These are phyloP conservation scores for Urechis unicinctus DNA, from an alignment of 2,888 invertebrate species.

Conservation along the genomic window DNA sequence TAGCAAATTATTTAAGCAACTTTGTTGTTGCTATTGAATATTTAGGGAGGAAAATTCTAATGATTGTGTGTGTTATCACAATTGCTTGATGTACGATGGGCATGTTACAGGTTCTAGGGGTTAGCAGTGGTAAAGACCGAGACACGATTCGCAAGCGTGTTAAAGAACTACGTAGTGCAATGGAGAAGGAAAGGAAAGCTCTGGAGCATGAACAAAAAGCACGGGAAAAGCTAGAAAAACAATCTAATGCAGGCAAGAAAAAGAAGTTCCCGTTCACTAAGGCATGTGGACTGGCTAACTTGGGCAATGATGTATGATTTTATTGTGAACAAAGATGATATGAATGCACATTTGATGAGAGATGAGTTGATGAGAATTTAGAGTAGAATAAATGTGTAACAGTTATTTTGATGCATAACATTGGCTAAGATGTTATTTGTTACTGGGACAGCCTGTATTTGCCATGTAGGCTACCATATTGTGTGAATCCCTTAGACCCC, in stretches of 20 bases:
- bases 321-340: too few species aligned
- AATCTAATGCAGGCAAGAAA: constrained; percentile 12
- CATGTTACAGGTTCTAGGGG: constrained; percentile 51
- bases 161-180: constrained; percentile 53
- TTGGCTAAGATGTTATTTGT: too few species aligned
- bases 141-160: constrained; percentile 55
- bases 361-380: too few species aligned
- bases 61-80: not conserved
- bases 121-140: constrained; percentile 53
- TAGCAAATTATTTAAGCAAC: not conserved
- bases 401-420: too few species aligned
- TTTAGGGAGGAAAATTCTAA: not conserved
- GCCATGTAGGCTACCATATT: too few species aligned
- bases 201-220: constrained; percentile 79
- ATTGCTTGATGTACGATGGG: not conserved
- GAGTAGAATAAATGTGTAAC: too few species aligned
- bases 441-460: too few species aligned
- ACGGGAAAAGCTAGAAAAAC: constrained; percentile 61
- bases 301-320: too few species aligned
- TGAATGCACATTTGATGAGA: too few species aligned
- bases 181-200: constrained; percentile 57
- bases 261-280: constrained; percentile 17
- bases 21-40: not conserved
- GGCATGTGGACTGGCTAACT: too few species aligned
- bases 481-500: too few species aligned